Evolutionary conservation across 2,113 vertebrate genomes (phyloP), one percentile per base, ranked within the genome.

Genomic region (Rhineura floridana): DNA sequence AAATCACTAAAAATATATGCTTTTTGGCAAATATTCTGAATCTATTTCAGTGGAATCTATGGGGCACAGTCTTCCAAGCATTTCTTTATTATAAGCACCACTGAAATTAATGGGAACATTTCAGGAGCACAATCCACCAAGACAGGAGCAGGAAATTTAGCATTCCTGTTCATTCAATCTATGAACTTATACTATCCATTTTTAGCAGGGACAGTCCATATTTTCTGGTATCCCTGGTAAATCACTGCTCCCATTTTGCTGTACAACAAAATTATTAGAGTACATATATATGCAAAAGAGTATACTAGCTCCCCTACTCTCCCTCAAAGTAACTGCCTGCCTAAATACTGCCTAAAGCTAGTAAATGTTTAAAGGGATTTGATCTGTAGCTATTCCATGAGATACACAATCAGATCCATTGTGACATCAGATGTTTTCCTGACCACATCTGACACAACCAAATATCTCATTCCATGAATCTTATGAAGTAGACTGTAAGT

Each of bases 21-120:
- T 11, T 73, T 3, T 87, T 91, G 70, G 46, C 76, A 84, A n/a
- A 4, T 79, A 79, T 83, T 90, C 90, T 87, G 91, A 91, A 86
- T 77, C 1, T 75, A 3, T 85, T 42, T 85, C 33, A 46, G 9
- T 33, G 33, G 81, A 83, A 83, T 65, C 13, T 46, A 21, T 67
- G 15, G 2, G 50, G 15, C 28, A 72, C 13, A 2, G 36, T 65
- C 30, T n/a, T n/a, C n/a, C n/a, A 15, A 80, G 46, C 36, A 42
- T 36, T 48, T 79, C 3, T 36, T 75, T 50, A 25, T n/a, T 21
- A 30, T 48, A 73, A 73, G 36, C 23, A 42, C n/a, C 19, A 52
- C 28, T 50, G 33, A 50, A 50, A 69, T 50, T 33, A 83, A 75
- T 46, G 72, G 23, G 19, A 75, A 9, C 6, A 75, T 15, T 75